These are phyloP conservation scores for Lamellibrachia columna DNA, from an alignment of 2,888 invertebrate genomes.

Conservation along the genomic window DNA sequence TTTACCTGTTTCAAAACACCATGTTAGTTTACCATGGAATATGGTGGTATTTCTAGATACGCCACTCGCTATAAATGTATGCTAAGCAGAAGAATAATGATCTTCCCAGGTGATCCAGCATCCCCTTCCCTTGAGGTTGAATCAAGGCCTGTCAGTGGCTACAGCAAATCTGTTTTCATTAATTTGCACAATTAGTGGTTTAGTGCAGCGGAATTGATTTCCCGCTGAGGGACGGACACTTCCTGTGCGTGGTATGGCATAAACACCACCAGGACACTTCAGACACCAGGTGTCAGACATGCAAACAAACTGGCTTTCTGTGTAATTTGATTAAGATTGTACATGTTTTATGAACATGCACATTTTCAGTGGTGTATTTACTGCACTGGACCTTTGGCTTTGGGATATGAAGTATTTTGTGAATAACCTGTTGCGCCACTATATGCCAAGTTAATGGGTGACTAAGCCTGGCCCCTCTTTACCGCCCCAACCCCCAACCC, in stretches of 20 bases:
- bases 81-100: not conserved
- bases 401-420: too few species aligned
- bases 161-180: not conserved
- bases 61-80: too few species aligned
- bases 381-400: too few species aligned
- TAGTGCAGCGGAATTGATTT: not conserved
- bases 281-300: not conserved
- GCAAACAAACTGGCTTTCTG: not conserved
- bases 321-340: not conserved
- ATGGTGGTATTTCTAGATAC: too few species aligned
- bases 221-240: not conserved
- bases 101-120: not conserved
- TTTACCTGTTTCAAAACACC: too few species aligned
- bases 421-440: too few species aligned
- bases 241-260: not conserved
- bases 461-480: too few species aligned
- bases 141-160: not conserved
- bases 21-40: too few species aligned
- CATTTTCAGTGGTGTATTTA: too few species aligned
- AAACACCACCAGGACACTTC: not conserved
- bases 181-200: constrained; percentile 1
- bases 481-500: too few species aligned
- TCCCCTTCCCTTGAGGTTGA: not conserved
- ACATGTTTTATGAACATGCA: not conserved
- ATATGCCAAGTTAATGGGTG: too few species aligned